Conservation (phyloP, 2,113 vertebrate species). For the Connochaetes taurinus region DNA sequence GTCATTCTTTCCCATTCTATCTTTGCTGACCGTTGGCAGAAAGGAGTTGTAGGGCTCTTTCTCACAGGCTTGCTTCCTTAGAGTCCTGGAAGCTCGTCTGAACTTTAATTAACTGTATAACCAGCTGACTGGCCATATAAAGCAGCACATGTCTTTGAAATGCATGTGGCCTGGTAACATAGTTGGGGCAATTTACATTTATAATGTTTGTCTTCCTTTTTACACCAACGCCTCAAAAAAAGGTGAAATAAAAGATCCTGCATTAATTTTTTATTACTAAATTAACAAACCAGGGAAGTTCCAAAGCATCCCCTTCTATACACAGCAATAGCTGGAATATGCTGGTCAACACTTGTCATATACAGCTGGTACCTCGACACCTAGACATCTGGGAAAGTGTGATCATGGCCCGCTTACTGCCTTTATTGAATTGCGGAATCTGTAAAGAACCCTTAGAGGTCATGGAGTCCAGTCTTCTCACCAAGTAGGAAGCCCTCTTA, state of each 20-base stretch:
- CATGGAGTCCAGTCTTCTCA: background rate
- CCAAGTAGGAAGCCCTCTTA: background rate
- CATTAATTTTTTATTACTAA: background rate
- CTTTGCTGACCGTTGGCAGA: background rate
- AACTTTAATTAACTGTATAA: background rate
- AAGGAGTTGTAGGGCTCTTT: background rate
- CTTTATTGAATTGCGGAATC: background rate
- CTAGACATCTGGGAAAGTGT: background rate
- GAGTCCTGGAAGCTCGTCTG: background rate
- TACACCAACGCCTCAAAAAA: background rate
- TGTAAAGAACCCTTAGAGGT: background rate
- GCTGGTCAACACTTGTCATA: rapidly evolving
- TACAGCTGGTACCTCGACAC: background rate
- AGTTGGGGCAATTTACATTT: background rate
- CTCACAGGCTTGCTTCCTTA: background rate
- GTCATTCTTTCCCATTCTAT: background rate
- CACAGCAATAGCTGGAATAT: background rate
- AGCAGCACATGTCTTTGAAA: background rate
- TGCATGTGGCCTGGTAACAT: background rate
- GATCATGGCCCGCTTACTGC: background rate
- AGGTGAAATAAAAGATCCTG: background rate
- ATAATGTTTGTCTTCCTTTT: background rate
- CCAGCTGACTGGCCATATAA: background rate
- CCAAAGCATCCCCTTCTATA: background rate
- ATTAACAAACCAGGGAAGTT: background rate